Conservation (phyloP, 2,888 invertebrate genomes). For the Microdon myrmicae region DNA sequence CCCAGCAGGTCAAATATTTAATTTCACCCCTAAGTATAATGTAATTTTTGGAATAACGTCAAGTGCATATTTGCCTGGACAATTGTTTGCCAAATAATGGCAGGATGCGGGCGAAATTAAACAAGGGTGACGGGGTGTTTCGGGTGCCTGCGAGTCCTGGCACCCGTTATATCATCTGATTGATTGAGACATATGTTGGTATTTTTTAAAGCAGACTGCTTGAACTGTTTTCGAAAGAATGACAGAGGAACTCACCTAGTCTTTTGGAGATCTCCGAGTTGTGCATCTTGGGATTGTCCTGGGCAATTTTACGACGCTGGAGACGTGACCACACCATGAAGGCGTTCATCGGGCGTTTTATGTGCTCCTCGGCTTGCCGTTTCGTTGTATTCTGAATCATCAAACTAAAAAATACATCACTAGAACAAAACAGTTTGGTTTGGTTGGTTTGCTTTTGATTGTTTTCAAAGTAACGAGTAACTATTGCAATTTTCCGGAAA, state of each 20-base stretch:
- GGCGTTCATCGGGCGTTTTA: conserved; percentile 97
- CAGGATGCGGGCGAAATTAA: conserved; percentile 1
- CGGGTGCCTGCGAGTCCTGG: conserved; percentile 5
- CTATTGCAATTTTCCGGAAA: conserved; percentile 5
- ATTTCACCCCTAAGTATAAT: conserved; percentile 39
- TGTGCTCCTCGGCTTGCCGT: conserved; percentile 82
- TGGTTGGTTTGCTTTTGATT: conserved; percentile 38
- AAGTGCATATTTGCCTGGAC: conserved; percentile 47
- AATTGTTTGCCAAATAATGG: conserved; percentile 42
- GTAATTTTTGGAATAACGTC: conserved; percentile 51
- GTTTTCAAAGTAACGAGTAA: conserved; percentile 1
- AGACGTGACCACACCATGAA: conserved; percentile 98
- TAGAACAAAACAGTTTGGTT: conserved; percentile 53
- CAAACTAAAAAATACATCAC: conserved; percentile 67
- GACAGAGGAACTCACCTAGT: conserved; percentile 74
- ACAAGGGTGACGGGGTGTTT: conserved; percentile 13
- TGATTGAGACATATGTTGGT: conserved; percentile 39
- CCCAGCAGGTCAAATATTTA: conserved; percentile 48
- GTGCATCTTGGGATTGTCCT: conserved; percentile 99
- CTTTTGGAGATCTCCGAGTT: conserved; percentile 96
- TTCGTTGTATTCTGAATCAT: conserved; percentile 68
- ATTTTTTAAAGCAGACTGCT: too few relatives aligned
- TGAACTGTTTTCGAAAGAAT: too few relatives aligned
- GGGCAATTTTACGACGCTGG: conserved; percentile 93
- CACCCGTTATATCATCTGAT: conserved; percentile 17